Evolutionary conservation across 2,797 vertebrate genomes (phyloP).

Genomic region (Miichthys miiuy): DNA sequence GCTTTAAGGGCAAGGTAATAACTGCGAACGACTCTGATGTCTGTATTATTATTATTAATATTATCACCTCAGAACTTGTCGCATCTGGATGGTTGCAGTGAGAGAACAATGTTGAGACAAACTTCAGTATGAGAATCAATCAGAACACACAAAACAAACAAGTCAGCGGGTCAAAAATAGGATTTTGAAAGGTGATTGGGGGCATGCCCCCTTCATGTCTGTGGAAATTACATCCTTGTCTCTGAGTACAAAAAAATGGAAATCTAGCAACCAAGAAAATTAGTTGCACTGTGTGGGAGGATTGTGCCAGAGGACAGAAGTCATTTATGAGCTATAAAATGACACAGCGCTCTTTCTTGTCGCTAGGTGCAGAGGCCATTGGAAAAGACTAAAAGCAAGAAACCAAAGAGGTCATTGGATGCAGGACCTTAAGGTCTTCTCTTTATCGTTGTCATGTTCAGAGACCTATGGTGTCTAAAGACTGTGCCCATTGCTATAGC

Average conservation of each 20-base stretch:
- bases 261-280: no score
- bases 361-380: neutral
- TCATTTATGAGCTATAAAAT: neutral
- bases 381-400: neutral
- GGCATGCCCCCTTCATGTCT: no score
- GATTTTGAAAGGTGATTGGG: no score
- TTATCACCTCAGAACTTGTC: neutral
- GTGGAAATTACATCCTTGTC: no score
- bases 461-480: neutral
- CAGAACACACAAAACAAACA: no score
- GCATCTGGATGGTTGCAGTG: neutral
- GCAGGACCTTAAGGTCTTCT: neutral
- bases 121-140: no score
- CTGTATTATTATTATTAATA: neutral
- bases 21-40: neutral
- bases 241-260: no score
- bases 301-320: no score
- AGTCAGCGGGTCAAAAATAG: no score
- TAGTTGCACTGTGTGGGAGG: no score
- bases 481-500: conserved; percentile 3
- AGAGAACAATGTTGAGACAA: no score
- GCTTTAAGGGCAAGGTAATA: neutral
- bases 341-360: neutral
- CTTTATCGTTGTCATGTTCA: neutral
- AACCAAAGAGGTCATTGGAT: neutral